Conservation (phyloP, 2,113 vertebrate genomes). For the Raja brachyura region DNA sequence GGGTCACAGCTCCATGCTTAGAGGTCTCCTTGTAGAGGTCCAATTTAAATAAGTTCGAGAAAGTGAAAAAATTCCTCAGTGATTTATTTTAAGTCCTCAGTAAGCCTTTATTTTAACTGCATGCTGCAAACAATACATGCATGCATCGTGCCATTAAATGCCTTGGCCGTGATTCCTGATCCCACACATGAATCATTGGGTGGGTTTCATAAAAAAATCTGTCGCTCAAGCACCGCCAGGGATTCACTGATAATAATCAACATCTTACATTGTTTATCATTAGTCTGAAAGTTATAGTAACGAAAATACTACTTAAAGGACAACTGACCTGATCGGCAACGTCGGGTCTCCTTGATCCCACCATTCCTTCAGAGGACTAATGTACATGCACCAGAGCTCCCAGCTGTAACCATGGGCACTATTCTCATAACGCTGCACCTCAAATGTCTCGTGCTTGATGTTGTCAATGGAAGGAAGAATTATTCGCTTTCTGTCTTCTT, state of each 20-base stretch:
- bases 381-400: slow-evolving; percentile 99
- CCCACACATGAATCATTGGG: too few relatives aligned
- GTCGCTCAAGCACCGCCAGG: too few relatives aligned
- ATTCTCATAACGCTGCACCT: slow-evolving; percentile 91
- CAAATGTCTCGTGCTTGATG: slow-evolving; percentile 90
- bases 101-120: too few relatives aligned
- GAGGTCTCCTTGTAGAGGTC: too few relatives aligned
- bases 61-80: too few relatives aligned
- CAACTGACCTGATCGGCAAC: slow-evolving; percentile 81
- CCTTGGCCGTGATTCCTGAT: too few relatives aligned
- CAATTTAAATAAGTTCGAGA: too few relatives aligned
- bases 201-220: background rate
- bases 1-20: too few relatives aligned
- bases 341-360: slow-evolving; percentile 88
- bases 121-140: too few relatives aligned
- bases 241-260: background rate
- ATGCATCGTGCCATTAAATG: too few relatives aligned
- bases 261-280: background rate
- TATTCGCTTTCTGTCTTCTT: slow-evolving; percentile 79
- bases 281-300: background rate
- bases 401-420: slow-evolving; percentile 91
- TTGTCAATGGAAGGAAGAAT: slow-evolving; percentile 95
- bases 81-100: too few relatives aligned
- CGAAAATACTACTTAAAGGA: background rate
- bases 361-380: slow-evolving; percentile 92